Evolutionary conservation across 2,113 vertebrate species (phyloP).

Genomic region (Paralichthys olivaceus): DNA sequence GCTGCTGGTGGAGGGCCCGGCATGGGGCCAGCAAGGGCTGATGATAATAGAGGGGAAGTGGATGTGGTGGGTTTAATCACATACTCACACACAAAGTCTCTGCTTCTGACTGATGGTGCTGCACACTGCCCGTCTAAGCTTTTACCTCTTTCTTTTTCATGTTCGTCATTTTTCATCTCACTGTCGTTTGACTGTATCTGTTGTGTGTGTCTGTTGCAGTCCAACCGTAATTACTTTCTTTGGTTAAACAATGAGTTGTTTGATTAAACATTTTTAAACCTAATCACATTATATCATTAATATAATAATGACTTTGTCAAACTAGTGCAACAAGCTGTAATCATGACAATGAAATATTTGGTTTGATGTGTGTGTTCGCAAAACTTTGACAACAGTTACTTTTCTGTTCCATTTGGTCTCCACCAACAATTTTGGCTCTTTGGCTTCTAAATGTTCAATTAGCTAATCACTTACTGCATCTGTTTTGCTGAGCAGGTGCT

Average conservation of each 20-base stretch:
- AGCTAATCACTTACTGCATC: too few species aligned
- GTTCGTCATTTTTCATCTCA: slow-evolving; percentile 18
- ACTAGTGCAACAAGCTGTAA: too few species aligned
- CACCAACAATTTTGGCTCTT: too few species aligned
- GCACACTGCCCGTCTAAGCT: slow-evolving; percentile 7
- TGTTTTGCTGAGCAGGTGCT: too few species aligned
- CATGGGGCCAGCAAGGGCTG: slow-evolving; percentile 40
- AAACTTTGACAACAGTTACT: too few species aligned
- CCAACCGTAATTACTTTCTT: too few species aligned
- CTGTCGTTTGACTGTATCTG: not conserved
- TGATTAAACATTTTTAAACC: not conserved
- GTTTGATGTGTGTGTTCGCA: too few species aligned
- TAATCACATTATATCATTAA: too few species aligned
- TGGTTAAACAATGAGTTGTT: not conserved
- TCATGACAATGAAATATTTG: too few species aligned
- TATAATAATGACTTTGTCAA: too few species aligned
- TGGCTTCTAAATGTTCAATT: too few species aligned
- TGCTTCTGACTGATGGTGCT: slow-evolving; percentile 38
- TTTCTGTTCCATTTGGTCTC: too few species aligned
- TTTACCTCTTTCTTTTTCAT: not conserved
- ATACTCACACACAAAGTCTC: slow-evolving; percentile 43
- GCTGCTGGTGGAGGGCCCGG: slow-evolving; percentile 50
- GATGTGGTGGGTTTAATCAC: slow-evolving; percentile 73
- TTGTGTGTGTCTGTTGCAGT: not conserved
- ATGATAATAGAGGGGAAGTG: slow-evolving; percentile 74